Conservation (phyloP, 2,888 invertebrate genomes). For the Carterocephalus palaemon region DNA sequence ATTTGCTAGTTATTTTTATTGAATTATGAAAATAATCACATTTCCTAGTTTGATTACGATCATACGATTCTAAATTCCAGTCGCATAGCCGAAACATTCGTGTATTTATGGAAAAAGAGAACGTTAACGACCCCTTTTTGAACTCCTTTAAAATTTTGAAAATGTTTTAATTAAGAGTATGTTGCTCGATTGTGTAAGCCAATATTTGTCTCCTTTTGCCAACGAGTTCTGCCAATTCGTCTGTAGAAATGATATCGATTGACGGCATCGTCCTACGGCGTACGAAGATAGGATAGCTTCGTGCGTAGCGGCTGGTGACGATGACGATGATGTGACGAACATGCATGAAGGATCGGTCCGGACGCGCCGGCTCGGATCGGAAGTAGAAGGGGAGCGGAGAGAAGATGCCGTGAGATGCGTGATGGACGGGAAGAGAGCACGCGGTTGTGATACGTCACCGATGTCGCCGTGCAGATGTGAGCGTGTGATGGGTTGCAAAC, state of each 20-base stretch:
- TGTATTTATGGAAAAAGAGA: too few species aligned
- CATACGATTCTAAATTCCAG: too few species aligned
- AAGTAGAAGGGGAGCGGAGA: slow-evolving; percentile 50
- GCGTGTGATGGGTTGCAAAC: slow-evolving; percentile 54
- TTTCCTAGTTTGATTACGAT: too few species aligned
- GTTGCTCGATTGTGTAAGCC: neutral
- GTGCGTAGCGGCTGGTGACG: slow-evolving; percentile 49
- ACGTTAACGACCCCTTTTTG: too few species aligned
- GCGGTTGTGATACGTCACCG: slow-evolving; percentile 45
- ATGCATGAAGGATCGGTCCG: slow-evolving; percentile 51
- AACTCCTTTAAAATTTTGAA: slow-evolving; percentile 26
- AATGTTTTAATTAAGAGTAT: slow-evolving; percentile 2
- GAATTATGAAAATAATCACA: too few species aligned
- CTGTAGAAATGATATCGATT: slow-evolving; percentile 29
- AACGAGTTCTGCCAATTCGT: slow-evolving; percentile 30
- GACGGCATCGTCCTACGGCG: slow-evolving; percentile 24
- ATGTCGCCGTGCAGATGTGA: slow-evolving; percentile 62
- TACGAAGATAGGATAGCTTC: slow-evolving; percentile 31
- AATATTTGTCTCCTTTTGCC: slow-evolving; percentile 13
- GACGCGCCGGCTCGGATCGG: slow-evolving; percentile 43
- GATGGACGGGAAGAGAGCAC: slow-evolving; percentile 51
- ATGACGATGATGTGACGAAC: slow-evolving; percentile 46
- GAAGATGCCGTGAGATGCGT: slow-evolving; percentile 56
- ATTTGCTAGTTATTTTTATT: too few species aligned
- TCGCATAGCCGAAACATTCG: too few species aligned